phyloP scores from a whole-genome alignment of 2,113 vertebrate genomes.

The Opisthocomus hoazin region DNA sequence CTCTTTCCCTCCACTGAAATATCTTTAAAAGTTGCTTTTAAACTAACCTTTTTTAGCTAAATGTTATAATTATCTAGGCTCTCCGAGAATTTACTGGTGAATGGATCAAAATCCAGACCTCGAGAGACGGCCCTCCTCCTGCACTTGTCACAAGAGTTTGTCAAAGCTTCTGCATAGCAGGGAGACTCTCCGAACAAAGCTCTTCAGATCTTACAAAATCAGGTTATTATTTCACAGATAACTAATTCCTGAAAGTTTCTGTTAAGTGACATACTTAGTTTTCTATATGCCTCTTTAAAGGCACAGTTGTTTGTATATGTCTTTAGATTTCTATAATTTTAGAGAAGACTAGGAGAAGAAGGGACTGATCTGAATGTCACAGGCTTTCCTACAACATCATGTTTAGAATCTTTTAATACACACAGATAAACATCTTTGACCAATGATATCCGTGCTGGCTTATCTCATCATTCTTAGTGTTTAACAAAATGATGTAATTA shows the following conservation, averaged over 20 bases:
- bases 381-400: background rate
- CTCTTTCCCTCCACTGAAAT: constrained; percentile 54
- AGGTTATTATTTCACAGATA: background rate
- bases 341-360: background rate
- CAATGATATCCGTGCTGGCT: background rate
- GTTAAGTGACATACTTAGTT: background rate
- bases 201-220: background rate
- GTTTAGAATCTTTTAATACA: background rate
- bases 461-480: constrained; percentile 44
- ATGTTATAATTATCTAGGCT: constrained; percentile 9
- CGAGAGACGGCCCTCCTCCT: background rate
- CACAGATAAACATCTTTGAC: background rate
- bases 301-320: background rate
- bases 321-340: background rate
- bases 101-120: background rate
- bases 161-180: background rate
- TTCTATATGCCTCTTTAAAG: background rate
- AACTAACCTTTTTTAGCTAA: constrained; percentile 41
- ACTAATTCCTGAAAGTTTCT: background rate
- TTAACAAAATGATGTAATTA: constrained; percentile 63
- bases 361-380: background rate
- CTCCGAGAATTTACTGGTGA: background rate
- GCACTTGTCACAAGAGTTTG: background rate
- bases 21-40: constrained; percentile 62
- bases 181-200: background rate